These are phyloP conservation scores for Corythoichthys haematopterus DNA, from an alignment of 2,113 vertebrate genomes.

Conservation along the genomic window DNA sequence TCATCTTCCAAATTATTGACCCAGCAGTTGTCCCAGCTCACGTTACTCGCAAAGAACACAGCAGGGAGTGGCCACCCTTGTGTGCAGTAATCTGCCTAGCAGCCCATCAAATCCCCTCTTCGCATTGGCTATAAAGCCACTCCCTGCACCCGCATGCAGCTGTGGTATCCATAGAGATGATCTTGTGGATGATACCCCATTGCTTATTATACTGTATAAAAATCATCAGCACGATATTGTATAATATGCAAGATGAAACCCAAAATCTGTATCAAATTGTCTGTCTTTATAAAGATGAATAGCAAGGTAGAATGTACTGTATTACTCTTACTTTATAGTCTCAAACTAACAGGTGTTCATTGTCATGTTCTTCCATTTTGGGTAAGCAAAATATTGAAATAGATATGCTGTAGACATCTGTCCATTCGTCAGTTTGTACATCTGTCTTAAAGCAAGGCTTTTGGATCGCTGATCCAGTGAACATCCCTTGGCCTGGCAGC, in stretches of 20 bases:
- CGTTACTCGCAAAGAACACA: constrained; percentile 12
- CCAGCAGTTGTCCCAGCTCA: constrained; percentile 6
- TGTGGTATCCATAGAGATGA: constrained; percentile 56
- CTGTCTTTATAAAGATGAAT: neutral
- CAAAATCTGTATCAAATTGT: neutral
- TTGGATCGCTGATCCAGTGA: constrained; percentile 27
- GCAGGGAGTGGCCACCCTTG: constrained; percentile 5
- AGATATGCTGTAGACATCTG: neutral
- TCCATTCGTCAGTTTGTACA: constrained; percentile 13
- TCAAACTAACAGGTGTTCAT: neutral
- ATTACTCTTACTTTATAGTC: neutral
- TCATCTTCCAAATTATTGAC: constrained; percentile 14
- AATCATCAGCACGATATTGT: neutral
- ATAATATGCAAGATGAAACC: neutral
- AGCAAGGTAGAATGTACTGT: neutral
- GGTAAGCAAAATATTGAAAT: neutral
- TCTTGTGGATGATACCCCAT: constrained; percentile 25
- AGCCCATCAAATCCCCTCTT: constrained; percentile 36
- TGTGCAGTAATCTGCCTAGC: constrained; percentile 58
- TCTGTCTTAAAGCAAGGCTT: constrained; percentile 25
- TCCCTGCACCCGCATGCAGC: constrained; percentile 43
- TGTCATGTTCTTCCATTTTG: neutral
- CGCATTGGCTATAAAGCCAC: constrained; percentile 49
- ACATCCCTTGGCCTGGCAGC: constrained; percentile 22
- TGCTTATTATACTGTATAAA: constrained; percentile 3